Evolutionary conservation across 2,797 vertebrate species (phyloP), one percentile per base, ranked within the genome.

Genomic region (Phylloscopus collybita): DNA sequence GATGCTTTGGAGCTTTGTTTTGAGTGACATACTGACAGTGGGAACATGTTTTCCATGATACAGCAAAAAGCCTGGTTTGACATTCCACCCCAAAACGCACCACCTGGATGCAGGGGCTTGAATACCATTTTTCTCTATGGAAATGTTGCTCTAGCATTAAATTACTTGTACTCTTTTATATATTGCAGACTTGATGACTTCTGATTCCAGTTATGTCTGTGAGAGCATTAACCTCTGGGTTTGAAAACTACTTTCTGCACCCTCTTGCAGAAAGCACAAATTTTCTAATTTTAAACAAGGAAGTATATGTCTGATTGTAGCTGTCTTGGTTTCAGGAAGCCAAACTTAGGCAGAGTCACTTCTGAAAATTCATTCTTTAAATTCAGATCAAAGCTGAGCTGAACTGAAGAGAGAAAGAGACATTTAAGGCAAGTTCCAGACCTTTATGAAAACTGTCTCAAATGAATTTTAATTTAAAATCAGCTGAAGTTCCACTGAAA

Each of bases 401-500:
- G 50, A 86, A 22, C 26, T 83, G 83, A 82, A 78, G 50, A 65
- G 5, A 86, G 60, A 86, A 82, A 72, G 32, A 50, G 14, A 56
- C 5, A 50, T 50, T 25, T 6, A 42, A 59, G 14, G 11, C 13
- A 86, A 88, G 14, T 53, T 85, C 50, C 64, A 73, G 8, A 26
- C 34, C 29, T 87, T 29, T n/a, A 80, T 20, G n/a, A 85, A 93
- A 82, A 91, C 13, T 56, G 66, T 67, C n/a, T 51, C 53, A 80
- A 71, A 53, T 8, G 3, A 54, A 78, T 93, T 95, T 91, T 50
- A 93, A 80, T 73, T 82, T 94, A 44, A 92, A 91, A 94, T 67
- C 19, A 32, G 25, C 44, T 70, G 18, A 88, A 80, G 19, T 54
- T 93, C 85, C 65, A 74, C 38, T 13, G 44, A 51, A 78, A 93